Base-by-base conservation (phyloP, 2,113 vertebrate genomes). In the Neolamprologus modestus region DNA sequence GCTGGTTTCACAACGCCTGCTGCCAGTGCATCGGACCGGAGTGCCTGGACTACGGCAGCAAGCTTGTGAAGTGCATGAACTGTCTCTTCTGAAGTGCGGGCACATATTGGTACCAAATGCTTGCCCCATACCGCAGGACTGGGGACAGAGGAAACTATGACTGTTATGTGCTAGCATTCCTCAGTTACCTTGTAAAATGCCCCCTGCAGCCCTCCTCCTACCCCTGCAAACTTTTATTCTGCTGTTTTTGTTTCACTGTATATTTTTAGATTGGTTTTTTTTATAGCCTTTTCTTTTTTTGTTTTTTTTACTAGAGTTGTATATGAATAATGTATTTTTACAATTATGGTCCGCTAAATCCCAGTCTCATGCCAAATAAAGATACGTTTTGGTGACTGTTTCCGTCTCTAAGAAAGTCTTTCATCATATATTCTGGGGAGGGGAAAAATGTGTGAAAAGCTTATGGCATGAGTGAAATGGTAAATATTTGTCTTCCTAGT, bases 1-100 rank as follows among this genome's bases (percentile, higher is more conserved):
- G 98, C 84, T 99, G 99, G 99, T 99, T 99, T 91, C 99, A 99
- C 95, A 99, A 99, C 28, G 99, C 99, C 91, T 99, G 99, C 97
- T 99, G 99, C 8, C 98, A 99, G 95, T 99, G 99, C 87, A 97
- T 99, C 3, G 99, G 99, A 2, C 99, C 99, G 0, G 98, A 99
- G 84, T 99, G 99, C 76, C 96, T 99, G 47, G 98, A 99, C 95
- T 99, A 99, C 1, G 99, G 99, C 92, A 99, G 98, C 93, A 99
- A 99, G 94, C 96, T 97, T 9, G 98, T 99, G 88, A 98, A 99
- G 90, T 99, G 99, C 92, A 97, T 98, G 97, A 99, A 99, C 97
- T 99, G 99, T 95, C 98, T 99, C 92, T 97, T 99, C 93, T 99
- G 96, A 98, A 85, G 26, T 19, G 81, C 10, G 55, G 89, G 61